phyloP scores from a whole-genome alignment of 2,113 vertebrate genomes.

The Eudyptes chrysolophus region DNA sequence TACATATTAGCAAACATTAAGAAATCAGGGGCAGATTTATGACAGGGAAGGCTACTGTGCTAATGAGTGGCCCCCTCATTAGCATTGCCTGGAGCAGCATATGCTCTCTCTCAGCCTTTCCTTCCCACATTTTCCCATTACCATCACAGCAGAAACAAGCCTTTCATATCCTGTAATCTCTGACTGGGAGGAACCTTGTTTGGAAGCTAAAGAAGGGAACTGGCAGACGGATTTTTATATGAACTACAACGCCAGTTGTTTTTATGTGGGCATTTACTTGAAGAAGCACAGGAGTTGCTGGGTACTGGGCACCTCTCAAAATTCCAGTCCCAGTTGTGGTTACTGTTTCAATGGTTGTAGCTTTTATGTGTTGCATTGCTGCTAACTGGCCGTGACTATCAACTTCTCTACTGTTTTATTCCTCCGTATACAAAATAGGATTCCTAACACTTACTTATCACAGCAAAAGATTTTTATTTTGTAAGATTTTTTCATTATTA shows the following conservation, averaged over 20 bases:
- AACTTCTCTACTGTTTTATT: neutral
- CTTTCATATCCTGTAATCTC: neutral
- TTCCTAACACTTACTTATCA: neutral
- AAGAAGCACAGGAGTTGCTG: neutral
- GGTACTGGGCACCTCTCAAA: neutral
- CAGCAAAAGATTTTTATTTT: neutral
- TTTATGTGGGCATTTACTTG: neutral
- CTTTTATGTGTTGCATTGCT: neutral
- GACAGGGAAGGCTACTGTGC: conserved; percentile 20
- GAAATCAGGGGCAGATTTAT: conserved; percentile 45
- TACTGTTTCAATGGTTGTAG: neutral
- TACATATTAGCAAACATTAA: conserved; percentile 45
- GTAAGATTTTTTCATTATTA: neutral
- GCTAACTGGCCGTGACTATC: neutral
- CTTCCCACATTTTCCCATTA: conserved; percentile 7
- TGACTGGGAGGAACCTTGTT: neutral
- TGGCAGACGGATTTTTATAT: neutral
- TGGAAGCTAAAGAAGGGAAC: neutral
- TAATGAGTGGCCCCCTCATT: conserved; percentile 20
- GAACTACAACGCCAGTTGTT: neutral
- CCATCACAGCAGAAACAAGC: neutral
- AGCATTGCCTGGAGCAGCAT: conserved; percentile 34
- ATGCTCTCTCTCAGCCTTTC: neutral
- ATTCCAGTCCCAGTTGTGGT: neutral
- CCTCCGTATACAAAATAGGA: neutral